These are phyloP conservation scores for Poecile atricapillus DNA, from an alignment of 2,113 vertebrate species.

Conservation along the genomic window DNA sequence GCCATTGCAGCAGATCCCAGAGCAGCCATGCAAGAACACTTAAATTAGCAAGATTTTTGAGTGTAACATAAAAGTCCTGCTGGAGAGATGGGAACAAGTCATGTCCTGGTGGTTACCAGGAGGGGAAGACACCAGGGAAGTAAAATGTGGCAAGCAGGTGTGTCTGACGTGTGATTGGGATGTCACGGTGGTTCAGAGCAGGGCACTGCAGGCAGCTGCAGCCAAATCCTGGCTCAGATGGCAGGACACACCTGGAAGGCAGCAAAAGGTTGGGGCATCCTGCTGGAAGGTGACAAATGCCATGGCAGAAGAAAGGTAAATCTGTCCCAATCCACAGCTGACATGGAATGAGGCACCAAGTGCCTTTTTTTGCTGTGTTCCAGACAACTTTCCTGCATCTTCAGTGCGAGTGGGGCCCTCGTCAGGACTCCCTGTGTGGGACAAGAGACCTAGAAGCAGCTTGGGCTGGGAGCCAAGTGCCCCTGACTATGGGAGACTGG, in stretches of 20 bases:
- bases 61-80: neutral
- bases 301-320: neutral
- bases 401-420: neutral
- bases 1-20: neutral
- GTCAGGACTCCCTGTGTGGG: neutral
- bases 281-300: neutral
- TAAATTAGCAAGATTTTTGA: neutral
- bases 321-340: neutral
- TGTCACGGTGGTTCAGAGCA: rapidly evolving
- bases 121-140: neutral
- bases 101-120: neutral
- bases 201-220: neutral
- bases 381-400: neutral
- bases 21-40: neutral
- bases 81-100: neutral
- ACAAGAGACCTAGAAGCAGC: neutral
- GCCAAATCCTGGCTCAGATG: neutral
- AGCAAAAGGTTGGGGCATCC: neutral
- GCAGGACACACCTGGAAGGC: neutral
- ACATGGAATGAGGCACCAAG: rapidly evolving
- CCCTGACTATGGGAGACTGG: neutral
- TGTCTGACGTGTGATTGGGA: rapidly evolving
- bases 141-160: neutral
- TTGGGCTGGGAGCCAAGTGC: neutral
- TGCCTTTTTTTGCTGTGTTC: rapidly evolving